Evolutionary conservation across 1,140 invertebrate genomes (phyloP).

Genomic region (Meloidogyne hapla): DNA sequence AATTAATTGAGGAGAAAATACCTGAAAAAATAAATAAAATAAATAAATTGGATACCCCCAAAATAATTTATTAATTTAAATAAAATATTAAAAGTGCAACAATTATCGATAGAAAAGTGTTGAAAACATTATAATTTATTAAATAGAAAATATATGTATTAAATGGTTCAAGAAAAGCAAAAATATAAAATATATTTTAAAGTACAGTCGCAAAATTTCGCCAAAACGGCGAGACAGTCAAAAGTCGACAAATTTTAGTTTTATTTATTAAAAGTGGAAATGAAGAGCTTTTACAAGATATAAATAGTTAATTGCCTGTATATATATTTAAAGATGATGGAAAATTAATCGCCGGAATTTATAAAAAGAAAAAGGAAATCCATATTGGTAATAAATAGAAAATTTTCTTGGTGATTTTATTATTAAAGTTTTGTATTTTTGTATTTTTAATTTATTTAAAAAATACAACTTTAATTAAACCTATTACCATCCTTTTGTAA

Average conservation of each 20-base stretch:
- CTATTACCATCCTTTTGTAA: too few relatives aligned
- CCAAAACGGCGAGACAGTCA: not conserved
- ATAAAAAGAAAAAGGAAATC: not conserved
- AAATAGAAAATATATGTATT: not conserved
- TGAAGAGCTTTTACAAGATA: not conserved
- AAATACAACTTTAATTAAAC: too few relatives aligned
- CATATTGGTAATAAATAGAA: not conserved
- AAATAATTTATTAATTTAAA: too few relatives aligned
- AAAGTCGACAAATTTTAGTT: conserved; percentile 4
- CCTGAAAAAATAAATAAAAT: too few relatives aligned
- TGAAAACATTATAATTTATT: too few relatives aligned
- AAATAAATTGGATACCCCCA: too few relatives aligned
- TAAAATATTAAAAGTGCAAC: too few relatives aligned
- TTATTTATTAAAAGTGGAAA: not conserved
- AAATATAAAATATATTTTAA: not conserved
- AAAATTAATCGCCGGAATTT: not conserved
- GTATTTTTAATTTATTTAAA: too few relatives aligned
- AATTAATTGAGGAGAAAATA: not conserved
- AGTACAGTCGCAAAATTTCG: not conserved
- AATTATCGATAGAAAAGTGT: too few relatives aligned
- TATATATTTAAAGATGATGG: not conserved
- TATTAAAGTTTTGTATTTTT: too few relatives aligned
- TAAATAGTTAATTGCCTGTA: too few relatives aligned
- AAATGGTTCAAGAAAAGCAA: not conserved
- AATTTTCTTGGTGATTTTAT: too few relatives aligned